phyloP scores from a whole-genome alignment of 2,797 vertebrate species.

The Pelobates cultripes region DNA sequence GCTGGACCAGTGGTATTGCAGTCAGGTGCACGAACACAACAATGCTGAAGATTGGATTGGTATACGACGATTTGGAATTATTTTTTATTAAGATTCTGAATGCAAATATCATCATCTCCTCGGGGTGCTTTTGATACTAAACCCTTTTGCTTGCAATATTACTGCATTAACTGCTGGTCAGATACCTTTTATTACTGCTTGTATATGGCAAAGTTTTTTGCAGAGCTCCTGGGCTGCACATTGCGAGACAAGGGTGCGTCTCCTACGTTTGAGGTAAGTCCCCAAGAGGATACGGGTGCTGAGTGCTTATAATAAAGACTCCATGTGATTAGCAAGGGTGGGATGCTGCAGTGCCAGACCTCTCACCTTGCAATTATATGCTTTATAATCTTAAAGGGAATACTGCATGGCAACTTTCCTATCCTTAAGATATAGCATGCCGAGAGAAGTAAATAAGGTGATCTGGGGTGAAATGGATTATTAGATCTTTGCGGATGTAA shows the following conservation, averaged over 20 bases:
- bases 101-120: constrained; percentile 12
- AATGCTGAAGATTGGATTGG: constrained; percentile 8
- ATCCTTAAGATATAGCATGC: neutral
- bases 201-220: constrained; percentile 83
- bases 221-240: constrained; percentile 80
- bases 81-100: neutral
- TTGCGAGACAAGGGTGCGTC: constrained; percentile 76
- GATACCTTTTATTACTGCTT: constrained; percentile 53
- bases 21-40: constrained; percentile 14
- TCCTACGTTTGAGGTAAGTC: constrained; percentile 76
- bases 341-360: constrained; percentile 49
- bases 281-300: constrained; percentile 26
- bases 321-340: constrained; percentile 8
- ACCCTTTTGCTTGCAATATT: constrained; percentile 32
- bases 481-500: neutral
- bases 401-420: constrained; percentile 43
- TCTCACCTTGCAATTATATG: constrained; percentile 41
- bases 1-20: constrained; percentile 22
- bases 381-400: constrained; percentile 25
- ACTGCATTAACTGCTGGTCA: constrained; percentile 40
- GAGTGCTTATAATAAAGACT: constrained; percentile 9
- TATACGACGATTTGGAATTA: constrained; percentile 5
- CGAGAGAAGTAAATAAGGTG: constrained; percentile 22
- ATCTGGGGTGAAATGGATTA: neutral
- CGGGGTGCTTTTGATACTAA: constrained; percentile 28